phyloP scores from a whole-genome alignment of 2,888 invertebrate species.

The Polylopha cassiicola region DNA sequence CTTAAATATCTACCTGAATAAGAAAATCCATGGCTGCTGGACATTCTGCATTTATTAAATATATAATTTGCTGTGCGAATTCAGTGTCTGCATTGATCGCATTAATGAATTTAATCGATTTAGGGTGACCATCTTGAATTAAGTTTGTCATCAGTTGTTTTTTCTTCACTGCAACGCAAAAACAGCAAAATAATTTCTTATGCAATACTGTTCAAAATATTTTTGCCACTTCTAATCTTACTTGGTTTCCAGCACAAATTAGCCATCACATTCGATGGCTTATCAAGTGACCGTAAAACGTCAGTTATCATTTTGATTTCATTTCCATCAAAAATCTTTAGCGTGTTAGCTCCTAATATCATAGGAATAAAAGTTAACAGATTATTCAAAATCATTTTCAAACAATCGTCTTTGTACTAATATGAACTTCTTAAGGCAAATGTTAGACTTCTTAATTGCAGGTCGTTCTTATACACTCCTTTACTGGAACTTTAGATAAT shows the following conservation, averaged over 20 bases:
- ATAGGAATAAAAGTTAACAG: too few relatives aligned
- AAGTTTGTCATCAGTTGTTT: constrained; percentile 31
- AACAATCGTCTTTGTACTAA: too few relatives aligned
- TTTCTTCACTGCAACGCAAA: constrained; percentile 32
- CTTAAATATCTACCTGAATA: constrained; percentile 31
- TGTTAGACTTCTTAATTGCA: too few relatives aligned
- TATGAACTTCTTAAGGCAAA: too few relatives aligned
- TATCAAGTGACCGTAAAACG: constrained; percentile 39
- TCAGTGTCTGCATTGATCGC: constrained; percentile 24
- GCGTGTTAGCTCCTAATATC: too few relatives aligned
- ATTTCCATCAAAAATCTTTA: constrained; percentile 18
- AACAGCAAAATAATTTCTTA: too few relatives aligned
- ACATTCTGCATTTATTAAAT: constrained; percentile 36
- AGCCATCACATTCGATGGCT: constrained; percentile 41
- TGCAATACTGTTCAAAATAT: too few relatives aligned
- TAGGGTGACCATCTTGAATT: constrained; percentile 25
- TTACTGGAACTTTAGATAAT: too few relatives aligned
- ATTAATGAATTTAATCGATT: constrained; percentile 30
- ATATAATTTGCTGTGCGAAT: constrained; percentile 27
- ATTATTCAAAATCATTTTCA: too few relatives aligned
- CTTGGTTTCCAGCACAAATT: constrained; percentile 44
- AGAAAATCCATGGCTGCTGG: constrained; percentile 28
- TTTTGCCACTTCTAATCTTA: constrained; percentile 40
- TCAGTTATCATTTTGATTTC: constrained; percentile 43
- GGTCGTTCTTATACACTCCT: too few relatives aligned